Percentiles rank a stretch among this genome's conserved stretches.
Evolutionary conservation across 1,140 invertebrate species (phyloP).

Genomic region (Meloidogyne hapla): DNA sequence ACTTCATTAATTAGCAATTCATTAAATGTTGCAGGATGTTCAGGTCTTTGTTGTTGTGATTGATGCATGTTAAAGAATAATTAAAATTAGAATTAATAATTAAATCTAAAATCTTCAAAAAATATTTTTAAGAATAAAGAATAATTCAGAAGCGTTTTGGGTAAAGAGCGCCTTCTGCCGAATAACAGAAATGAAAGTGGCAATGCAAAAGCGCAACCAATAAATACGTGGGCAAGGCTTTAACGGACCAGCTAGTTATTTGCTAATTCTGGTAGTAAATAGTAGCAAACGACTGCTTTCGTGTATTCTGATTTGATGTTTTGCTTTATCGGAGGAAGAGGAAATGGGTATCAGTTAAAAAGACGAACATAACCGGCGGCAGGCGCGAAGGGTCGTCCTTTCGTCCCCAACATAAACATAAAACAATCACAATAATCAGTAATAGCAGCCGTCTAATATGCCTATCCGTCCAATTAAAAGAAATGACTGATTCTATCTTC

Average conservation of each 20-base stretch:
- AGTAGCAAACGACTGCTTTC: not conserved
- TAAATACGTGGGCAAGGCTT: not conserved
- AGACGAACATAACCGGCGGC: not conserved
- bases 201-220: not conserved
- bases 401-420: not conserved
- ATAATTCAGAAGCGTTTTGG: not conserved
- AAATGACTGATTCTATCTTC: not conserved
- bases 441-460: not conserved
- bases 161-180: not conserved
- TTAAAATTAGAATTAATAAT: not conserved
- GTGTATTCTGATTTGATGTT: not conserved
- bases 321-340: not conserved
- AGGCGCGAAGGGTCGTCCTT: not conserved
- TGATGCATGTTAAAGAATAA: not conserved
- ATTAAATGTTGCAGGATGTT: constrained; percentile 44
- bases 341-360: not conserved
- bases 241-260: not conserved
- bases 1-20: constrained; percentile 53
- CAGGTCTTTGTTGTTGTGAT: not conserved
- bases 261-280: not conserved
- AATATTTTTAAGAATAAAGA: not conserved
- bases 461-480: constrained; percentile 1
- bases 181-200: not conserved
- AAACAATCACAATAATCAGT: not conserved
- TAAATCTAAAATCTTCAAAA: not conserved